Conservation (phyloP, 2,888 invertebrate species). For the Drosophila hawaiiensis region DNA sequence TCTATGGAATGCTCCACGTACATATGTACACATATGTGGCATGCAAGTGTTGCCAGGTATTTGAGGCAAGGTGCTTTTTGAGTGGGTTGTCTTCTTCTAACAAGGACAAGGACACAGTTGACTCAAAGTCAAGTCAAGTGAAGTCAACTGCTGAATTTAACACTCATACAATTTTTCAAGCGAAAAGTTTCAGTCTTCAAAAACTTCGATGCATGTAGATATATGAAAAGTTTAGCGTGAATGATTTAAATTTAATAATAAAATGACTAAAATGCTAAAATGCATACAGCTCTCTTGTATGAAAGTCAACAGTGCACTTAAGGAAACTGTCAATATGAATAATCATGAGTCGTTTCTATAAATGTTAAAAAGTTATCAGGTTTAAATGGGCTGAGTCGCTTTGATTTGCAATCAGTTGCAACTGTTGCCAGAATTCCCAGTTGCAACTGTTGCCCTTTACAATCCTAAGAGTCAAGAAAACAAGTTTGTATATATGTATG, state of each 20-base stretch:
- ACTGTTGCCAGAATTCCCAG: constrained; percentile 6
- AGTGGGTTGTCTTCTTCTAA: constrained; percentile 4
- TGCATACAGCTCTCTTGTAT: neutral
- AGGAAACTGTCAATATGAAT: neutral
- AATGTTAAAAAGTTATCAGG: neutral
- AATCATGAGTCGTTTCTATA: neutral
- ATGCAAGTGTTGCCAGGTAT: constrained; percentile 30
- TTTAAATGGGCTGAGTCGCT: neutral
- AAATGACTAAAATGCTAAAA: neutral
- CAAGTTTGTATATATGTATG: neutral
- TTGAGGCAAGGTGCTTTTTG: neutral
- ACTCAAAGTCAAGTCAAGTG: constrained; percentile 10
- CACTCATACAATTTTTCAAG: constrained; percentile 1
- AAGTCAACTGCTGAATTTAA: constrained; percentile 17
- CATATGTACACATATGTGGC: constrained; percentile 4
- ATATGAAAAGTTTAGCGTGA: neutral
- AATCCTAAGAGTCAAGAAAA: constrained; percentile 22
- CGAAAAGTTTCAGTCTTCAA: neutral
- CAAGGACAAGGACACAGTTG: constrained; percentile 24
- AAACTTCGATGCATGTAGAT: neutral
- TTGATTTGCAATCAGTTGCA: neutral
- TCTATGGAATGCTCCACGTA: constrained; percentile 3
- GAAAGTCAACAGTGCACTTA: neutral
- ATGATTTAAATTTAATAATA: neutral
- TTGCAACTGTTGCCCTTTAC: constrained; percentile 15